A percentile compares a stretch with the other conserved stretches of the same genome.
Conservation (phyloP, 2,888 invertebrate species). For the Panzeria rudis region DNA sequence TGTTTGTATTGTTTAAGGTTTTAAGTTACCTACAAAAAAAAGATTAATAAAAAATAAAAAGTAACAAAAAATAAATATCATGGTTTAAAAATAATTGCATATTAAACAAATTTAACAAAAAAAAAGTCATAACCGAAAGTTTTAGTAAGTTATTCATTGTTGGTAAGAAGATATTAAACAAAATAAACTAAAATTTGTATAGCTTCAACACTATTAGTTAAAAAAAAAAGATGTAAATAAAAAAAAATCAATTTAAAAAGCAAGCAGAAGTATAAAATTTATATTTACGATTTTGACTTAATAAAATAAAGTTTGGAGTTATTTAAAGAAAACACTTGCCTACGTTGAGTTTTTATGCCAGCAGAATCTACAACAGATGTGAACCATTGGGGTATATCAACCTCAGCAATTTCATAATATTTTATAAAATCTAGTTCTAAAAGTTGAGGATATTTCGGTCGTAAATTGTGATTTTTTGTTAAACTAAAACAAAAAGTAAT, state of each 20-base stretch:
- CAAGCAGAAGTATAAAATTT: constrained; percentile 54
- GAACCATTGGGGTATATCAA: constrained; percentile 94
- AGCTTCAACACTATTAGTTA: constrained; percentile 53
- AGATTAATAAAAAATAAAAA: constrained; percentile 80
- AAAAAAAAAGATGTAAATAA: constrained; percentile 10
- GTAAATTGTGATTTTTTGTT: constrained; percentile 95
- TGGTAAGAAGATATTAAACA: constrained; percentile 23
- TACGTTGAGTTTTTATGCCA: constrained; percentile 82
- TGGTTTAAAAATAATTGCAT: constrained; percentile 35
- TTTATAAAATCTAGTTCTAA: constrained; percentile 95
- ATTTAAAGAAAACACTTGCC: constrained; percentile 77
- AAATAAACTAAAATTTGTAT: constrained; percentile 24
- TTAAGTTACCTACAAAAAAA: constrained; percentile 84
- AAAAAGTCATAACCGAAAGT: constrained; percentile 70
- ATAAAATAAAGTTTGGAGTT: not conserved
- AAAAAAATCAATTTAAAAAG: constrained; percentile 21
- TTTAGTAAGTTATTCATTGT: constrained; percentile 49
- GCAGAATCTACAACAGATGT: constrained; percentile 86
- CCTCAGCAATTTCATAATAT: constrained; percentile 88
- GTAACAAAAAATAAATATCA: constrained; percentile 75
- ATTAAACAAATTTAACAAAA: constrained; percentile 61
- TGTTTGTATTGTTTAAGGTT: constrained; percentile 76
- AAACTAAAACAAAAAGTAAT: constrained; percentile 86
- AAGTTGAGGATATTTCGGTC: constrained; percentile 97
- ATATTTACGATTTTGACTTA: not conserved